Base-by-base conservation (phyloP, 2,113 vertebrate species). In the Paramisgurnus dabryanus region DNA sequence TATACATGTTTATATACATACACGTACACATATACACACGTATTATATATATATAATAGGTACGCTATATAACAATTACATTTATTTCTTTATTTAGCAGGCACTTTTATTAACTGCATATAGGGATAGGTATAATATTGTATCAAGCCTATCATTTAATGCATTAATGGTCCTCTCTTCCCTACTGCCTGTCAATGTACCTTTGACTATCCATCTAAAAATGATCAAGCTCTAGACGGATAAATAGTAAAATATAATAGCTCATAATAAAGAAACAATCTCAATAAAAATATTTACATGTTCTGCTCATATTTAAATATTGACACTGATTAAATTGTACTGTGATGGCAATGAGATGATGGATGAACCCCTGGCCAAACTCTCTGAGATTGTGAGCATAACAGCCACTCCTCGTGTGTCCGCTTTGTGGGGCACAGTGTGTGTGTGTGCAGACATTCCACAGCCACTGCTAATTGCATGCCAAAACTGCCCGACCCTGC, bases 401-500 rank as follows among this genome's bases (percentile, higher is more conserved):
- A 41, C 41, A 47, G 61, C 76, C 40, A 27, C 61, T 55, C 60
- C 58, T 66, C 55, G 3, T 5, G 61, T 13, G 69, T 41, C 55
- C n/a, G 70, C 53, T 82, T 65, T 70, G 60, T n/a, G 60, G 41
- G 53, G 11, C 53, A 69, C 39, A 50, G 49, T 81, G 83, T 80
- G 76, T 80, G 76, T 82, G 79, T 77, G 86, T 79, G 9, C 66
- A 80, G 83, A 57, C 87, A 90, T 87, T 87, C 89, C 88, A 69
- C 78, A 79, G 80, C 40, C 76, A 83, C 72, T 84, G 76, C 83
- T 84, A 85, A 82, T 84, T 68, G 75, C 88, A 90, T 88, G 77
- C 72, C 86, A 86, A 67, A 69, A 80, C 45, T 72, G 50, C 70
- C 82, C 87, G 87, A 92, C 88, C 90, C 88, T 78, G 15, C 87